Evolutionary conservation across 1,140 invertebrate species (phyloP), one percentile per base, ranked within the genome.

Genomic region (Hyphantria cunea): DNA sequence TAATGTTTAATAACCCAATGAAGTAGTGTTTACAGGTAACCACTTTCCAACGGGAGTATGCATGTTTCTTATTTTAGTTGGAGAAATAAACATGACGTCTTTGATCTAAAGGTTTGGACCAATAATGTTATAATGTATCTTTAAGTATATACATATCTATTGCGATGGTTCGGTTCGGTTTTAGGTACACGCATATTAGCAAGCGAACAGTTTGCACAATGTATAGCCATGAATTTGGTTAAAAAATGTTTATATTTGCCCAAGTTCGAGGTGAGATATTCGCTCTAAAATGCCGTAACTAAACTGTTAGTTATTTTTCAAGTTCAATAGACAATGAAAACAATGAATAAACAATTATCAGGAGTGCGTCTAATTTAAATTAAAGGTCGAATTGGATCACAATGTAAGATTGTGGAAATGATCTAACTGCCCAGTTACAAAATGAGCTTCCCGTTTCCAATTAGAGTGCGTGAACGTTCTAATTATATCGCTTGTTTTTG

Each of bases 181-280:
- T 25, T 25, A 25, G 2, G 1, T 25, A 3, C 17, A 5, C 5
- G 17, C 17, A 1, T 25, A 25, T 3, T 25, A 25, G 17, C 17
- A 25, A 25, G 17, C 17, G 5, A 25, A 25, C 5, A 25, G 17
- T 25, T 25, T 25, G 17, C 17, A 25, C 17, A 25, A 25, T 25
- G 5, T 25, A 25, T 25, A 25, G 17, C 1, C 17, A 25, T 25
- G 5, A 25, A 25, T 25, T n/a, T 25, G 5, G 17, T 25, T 25
- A 25, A 5, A 25, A 59, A 69, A 37, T 63, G 66, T 62, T 72
- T 72, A 68, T 71, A 70, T 68, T 66, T 69, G 64, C 76, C 78
- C 86, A 89, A 89, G 86, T 89, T 89, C 84, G 82, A 86, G 86
- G 84, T 86, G n/a, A n/a, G n/a, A n/a, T 70, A 72, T 85, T 82